Conservation (phyloP, 2,888 invertebrate species). For the Suillia variegata region DNA sequence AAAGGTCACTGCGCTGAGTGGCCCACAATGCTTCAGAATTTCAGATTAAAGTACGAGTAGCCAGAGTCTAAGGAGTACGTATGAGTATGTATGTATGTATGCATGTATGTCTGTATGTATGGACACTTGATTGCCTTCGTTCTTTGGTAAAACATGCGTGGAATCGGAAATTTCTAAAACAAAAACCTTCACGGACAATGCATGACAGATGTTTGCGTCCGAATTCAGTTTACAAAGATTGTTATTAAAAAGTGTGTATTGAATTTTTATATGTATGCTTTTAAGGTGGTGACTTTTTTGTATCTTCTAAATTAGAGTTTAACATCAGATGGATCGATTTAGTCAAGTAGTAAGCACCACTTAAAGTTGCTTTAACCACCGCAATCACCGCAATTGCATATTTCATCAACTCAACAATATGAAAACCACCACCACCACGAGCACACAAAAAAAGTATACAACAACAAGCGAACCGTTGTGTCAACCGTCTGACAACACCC, state of each 20-base stretch:
- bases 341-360: not conserved
- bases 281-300: not conserved
- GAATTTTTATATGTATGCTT: constrained; percentile 9
- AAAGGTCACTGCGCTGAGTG: not conserved
- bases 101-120: constrained; percentile 16
- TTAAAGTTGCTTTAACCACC: not conserved
- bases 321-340: not conserved
- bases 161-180: constrained; percentile 29
- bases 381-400: not conserved
- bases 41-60: too few relatives aligned
- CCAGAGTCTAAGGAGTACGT: not conserved
- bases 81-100: constrained; percentile 1
- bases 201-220: constrained; percentile 21
- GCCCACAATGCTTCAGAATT: too few relatives aligned
- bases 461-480: constrained; percentile 7
- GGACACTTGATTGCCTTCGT: constrained; percentile 35
- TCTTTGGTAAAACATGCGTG: constrained; percentile 34
- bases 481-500: constrained; percentile 45
- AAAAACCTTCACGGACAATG: too few relatives aligned
- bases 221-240: not conserved
- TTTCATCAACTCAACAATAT: constrained; percentile 17
- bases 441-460: not conserved
- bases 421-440: constrained; percentile 15
- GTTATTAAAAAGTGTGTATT: constrained; percentile 5
- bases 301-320: not conserved